These are phyloP conservation scores for Lacanobia oleracea DNA, from an alignment of 2,888 invertebrate genomes.

Conservation along the genomic window DNA sequence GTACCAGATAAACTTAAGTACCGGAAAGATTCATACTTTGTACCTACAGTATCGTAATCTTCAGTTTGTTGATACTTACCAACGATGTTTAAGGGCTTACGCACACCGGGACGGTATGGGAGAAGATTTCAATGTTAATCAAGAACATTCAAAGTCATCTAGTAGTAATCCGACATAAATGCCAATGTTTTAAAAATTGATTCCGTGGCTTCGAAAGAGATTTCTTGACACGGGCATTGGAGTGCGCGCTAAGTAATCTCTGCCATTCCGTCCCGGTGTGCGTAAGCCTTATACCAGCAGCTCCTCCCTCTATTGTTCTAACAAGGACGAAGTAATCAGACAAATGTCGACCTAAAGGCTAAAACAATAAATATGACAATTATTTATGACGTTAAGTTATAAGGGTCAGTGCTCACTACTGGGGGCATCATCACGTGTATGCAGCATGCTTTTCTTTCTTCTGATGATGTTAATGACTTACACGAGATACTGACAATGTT, in stretches of 20 bases:
- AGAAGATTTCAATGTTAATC: too few species aligned
- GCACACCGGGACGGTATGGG: too few species aligned
- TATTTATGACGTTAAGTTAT: slow-evolving; percentile 16
- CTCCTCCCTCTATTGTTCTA: slow-evolving; percentile 49
- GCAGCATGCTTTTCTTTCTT: slow-evolving; percentile 1
- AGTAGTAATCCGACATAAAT: too few species aligned
- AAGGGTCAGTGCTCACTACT: slow-evolving; percentile 9
- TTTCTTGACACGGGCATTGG: too few species aligned
- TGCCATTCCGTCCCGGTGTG: too few species aligned
- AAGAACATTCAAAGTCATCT: too few species aligned
- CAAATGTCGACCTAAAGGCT: slow-evolving; percentile 22
- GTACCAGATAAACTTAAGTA: slow-evolving; percentile 41
- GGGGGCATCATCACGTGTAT: neutral
- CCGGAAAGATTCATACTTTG: slow-evolving; percentile 47
- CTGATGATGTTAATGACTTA: neutral
- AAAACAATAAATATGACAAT: slow-evolving; percentile 38
- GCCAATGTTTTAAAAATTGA: too few species aligned
- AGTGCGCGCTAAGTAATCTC: too few species aligned
- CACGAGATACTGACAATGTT: slow-evolving; percentile 12
- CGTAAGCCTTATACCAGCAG: neutral
- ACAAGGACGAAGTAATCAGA: slow-evolving; percentile 52
- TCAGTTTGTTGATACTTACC: slow-evolving; percentile 39
- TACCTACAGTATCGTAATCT: slow-evolving; percentile 51
- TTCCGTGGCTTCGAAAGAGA: too few species aligned
- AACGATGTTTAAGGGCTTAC: slow-evolving; percentile 11